Evolutionary conservation across 1,140 invertebrate genomes (phyloP), one percentile per base, ranked within the genome.

Genomic region (Zaprionus camerounensis): DNA sequence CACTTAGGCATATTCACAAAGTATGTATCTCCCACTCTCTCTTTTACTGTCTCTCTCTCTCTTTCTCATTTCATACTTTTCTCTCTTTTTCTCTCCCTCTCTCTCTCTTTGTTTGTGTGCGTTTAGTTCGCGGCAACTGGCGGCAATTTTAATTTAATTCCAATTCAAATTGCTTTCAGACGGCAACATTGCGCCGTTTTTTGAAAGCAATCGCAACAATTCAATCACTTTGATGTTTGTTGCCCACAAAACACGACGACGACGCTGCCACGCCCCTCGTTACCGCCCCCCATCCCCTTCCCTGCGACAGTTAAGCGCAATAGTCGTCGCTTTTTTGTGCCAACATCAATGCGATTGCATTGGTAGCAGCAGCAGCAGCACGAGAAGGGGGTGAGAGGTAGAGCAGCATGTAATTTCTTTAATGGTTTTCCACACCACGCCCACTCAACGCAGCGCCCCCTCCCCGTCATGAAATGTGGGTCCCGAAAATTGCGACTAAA

Each of bases 141-240:
- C 53, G 59, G 17, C 66, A 58, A 81, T 88, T 88, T 79, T 88
- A 88, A 88, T 88, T 88, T 88, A 76, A 88, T 88, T 88, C 83
- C 74, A 75, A 84, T 71, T 74, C 62, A 46, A 72, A 62, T 76
- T 80, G 72, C 58, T 71, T 59, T 56, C 61, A 71, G 73, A 51
- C 46, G 20, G 41, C 3, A 20, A 51, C 68, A 51, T 44, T 65
- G 64, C 76, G 44, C 77, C 62, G 63, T 62, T 76, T 51, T 57
- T 80, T 84, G 78, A 88, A 84, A 88, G 84, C 84, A 88, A 88
- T 88, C 84, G 84, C 84, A 88, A 88, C 84, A 88, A 88, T 84
- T 88, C 84, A 88, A 88, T 88, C 84, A 88, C 84, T 88, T 88
- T 88, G 84, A 88, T 88, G 84, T 78, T 83, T 86, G 78, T 68